phyloP scores from a whole-genome alignment of 2,797 vertebrate genomes.

The Falco columbarius region DNA sequence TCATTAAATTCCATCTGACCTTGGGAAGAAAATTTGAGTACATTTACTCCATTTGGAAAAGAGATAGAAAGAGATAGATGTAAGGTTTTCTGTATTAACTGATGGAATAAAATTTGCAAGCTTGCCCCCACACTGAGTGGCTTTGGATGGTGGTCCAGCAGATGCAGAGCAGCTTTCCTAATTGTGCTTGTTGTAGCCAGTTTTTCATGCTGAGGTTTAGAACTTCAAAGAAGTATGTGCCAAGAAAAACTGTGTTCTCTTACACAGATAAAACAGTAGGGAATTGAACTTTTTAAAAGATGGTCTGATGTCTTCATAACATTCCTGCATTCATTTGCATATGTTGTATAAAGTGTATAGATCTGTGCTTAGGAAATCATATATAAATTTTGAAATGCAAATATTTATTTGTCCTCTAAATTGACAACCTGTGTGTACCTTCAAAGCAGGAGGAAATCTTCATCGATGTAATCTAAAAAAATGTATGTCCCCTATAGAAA shows the following conservation, averaged over 20 bases:
- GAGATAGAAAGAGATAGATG: neutral
- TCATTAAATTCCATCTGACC: neutral
- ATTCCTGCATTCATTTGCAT: neutral
- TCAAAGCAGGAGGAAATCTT: neutral
- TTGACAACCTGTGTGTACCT: neutral
- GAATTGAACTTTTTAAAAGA: neutral
- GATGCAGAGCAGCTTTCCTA: neutral
- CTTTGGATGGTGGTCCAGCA: neutral
- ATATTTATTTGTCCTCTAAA: neutral
- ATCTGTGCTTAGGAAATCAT: neutral
- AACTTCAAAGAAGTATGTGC: neutral
- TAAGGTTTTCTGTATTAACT: neutral
- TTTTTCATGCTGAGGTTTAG: neutral
- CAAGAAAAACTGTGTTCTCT: neutral
- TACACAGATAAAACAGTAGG: neutral
- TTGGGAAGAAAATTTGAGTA: neutral
- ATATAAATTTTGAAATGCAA: neutral
- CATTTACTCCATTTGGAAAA: neutral
- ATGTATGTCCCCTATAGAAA: neutral
- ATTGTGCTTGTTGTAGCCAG: neutral
- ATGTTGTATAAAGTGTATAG: neutral
- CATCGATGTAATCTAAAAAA: neutral
- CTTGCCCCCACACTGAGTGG: neutral
- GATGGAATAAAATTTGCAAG: neutral
- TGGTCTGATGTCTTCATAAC: rapidly evolving